These are phyloP conservation scores for Battus philenor DNA, from an alignment of 1,140 invertebrate species.

Conservation along the genomic window DNA sequence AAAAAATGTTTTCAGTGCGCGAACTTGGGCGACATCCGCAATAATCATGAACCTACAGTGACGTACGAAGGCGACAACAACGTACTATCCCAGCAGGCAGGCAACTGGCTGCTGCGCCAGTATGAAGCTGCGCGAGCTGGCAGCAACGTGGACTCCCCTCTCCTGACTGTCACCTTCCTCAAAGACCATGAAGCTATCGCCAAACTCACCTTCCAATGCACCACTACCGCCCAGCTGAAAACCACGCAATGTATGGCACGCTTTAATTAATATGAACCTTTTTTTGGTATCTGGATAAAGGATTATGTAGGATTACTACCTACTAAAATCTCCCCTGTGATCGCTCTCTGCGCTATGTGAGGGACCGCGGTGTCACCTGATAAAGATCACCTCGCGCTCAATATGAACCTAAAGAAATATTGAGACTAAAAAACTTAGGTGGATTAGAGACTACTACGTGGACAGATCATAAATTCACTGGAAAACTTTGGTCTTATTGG, in stretches of 20 bases:
- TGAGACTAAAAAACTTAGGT: too few species aligned
- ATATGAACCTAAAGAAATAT: too few species aligned
- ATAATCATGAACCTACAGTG: slow-evolving; percentile 93
- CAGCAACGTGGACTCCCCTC: slow-evolving; percentile 74
- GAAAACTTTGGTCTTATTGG: too few species aligned
- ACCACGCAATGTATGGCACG: slow-evolving; percentile 78
- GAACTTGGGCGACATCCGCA: slow-evolving; percentile 87
- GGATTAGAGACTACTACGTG: too few species aligned
- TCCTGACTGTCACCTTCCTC: slow-evolving; percentile 81
- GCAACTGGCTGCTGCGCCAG: slow-evolving; percentile 89
- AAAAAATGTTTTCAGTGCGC: slow-evolving; percentile 49
- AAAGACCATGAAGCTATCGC: slow-evolving; percentile 73
- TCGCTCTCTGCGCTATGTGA: too few species aligned
- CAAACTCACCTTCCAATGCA: slow-evolving; percentile 66
- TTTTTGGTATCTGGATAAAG: too few species aligned
- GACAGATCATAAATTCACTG: too few species aligned
- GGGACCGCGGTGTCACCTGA: too few species aligned
- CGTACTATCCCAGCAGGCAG: slow-evolving; percentile 95
- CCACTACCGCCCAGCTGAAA: slow-evolving; percentile 61
- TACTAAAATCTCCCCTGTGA: too few species aligned
- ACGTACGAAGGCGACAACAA: slow-evolving; percentile 99
- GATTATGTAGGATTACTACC: too few species aligned
- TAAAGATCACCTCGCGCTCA: too few species aligned
- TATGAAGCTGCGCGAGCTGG: slow-evolving; percentile 75
- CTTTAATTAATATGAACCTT: neutral